Base-by-base conservation (phyloP, 1,140 invertebrate genomes). In the Brachionus asplanchnoidis region DNA sequence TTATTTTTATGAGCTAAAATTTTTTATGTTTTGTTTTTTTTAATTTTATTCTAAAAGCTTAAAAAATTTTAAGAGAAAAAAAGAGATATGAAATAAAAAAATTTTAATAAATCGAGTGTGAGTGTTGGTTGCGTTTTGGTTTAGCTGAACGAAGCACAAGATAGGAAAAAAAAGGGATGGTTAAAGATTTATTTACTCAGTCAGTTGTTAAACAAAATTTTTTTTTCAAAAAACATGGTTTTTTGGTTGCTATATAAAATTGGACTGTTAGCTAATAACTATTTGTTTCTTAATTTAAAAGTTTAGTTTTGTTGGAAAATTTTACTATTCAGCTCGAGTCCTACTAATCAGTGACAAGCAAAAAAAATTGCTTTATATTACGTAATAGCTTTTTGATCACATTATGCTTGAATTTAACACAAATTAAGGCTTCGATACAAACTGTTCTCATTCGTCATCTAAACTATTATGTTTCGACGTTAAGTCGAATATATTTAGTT, bases 351-450 rank as follows among this genome's bases (percentile, higher is more conserved):
- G 66, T 70, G 66, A 70, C 26, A 70, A 70, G 32, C 26, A 11
- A 70, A 28, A 70, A 14, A 28, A 26, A 11, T 66, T 28, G 60
- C 6, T n/a, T 36, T 36, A 23, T 70, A 70, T 70, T 70, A 70
- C 66, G 66, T 70, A 70, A 70, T 70, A 70, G 28, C 20, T 77
- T 77, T 77, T 77, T 77, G n/a, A 70, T 70, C 3, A 70, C 26
- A 36, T 32, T 70, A 70, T 36, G 26, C 11, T 70, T 40, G 28
- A 32, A 70, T 70, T 70, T 40, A 70, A 36, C 26, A n/a, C 12
- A 36, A 70, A 23, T 36, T 70, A 70, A 32, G 36, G 36, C 66
- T 70, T 36, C 36, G 36, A 70, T 36, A 70, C 66, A 70, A 60
- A 60, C 53, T 60, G 53, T 60, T 60, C 53, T 60, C 53, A 60